These are phyloP conservation scores for Tangara arthus DNA, from an alignment of 2,797 vertebrate species.

Conservation along the genomic window DNA sequence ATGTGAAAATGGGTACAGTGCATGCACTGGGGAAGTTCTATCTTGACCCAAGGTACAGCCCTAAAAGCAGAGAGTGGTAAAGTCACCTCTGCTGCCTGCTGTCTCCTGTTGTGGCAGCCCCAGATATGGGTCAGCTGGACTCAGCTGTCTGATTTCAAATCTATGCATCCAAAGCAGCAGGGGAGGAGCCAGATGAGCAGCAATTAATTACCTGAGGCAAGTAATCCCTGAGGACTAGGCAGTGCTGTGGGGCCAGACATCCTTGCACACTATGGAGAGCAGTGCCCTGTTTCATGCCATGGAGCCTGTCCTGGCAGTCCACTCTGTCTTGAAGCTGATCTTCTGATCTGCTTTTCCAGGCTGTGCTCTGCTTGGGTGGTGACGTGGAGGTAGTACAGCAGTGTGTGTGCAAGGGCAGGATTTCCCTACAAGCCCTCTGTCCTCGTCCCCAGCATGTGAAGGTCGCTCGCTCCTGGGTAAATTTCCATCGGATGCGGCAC, in stretches of 20 bases:
- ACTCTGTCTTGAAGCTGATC: neutral
- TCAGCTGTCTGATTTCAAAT: neutral
- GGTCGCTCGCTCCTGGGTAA: slow-evolving; percentile 34
- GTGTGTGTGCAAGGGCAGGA: neutral
- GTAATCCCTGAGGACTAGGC: neutral
- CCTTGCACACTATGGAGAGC: neutral
- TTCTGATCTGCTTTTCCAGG: neutral
- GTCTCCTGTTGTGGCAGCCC: neutral
- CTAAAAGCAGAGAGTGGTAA: neutral
- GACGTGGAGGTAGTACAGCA: neutral
- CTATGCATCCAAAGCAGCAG: neutral
- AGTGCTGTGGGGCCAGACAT: neutral
- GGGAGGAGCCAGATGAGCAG: neutral
- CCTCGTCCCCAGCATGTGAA: neutral
- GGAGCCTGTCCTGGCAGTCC: neutral
- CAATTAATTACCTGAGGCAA: neutral
- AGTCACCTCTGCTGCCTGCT: neutral
- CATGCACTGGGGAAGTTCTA: neutral
- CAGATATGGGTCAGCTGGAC: neutral
- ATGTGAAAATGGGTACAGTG: neutral
- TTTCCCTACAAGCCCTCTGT: neutral
- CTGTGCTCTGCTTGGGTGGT: neutral
- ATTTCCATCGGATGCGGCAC: slow-evolving; percentile 19
- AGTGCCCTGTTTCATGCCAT: neutral
- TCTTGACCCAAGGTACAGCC: neutral